Evolutionary conservation across 1,140 invertebrate species (phyloP).

Genomic region (Hormaphis cornu): DNA sequence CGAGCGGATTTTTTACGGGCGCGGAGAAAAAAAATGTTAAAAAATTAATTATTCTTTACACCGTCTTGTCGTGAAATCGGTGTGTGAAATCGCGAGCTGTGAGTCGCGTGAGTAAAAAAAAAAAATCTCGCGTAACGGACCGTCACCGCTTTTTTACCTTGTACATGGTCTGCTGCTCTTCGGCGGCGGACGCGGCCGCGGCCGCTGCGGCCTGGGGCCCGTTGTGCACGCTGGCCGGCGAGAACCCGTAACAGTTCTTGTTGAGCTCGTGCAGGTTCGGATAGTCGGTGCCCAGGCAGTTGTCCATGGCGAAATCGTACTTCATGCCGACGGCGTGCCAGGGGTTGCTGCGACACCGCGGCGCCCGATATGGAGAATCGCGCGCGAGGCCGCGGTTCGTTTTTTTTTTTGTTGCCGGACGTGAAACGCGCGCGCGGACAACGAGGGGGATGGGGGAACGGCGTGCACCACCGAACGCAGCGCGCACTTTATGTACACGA

Average conservation of each 20-base stretch:
- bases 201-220: slow-evolving; percentile 16
- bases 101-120: neutral
- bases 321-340: slow-evolving; percentile 27
- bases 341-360: neutral
- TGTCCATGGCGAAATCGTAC: slow-evolving; percentile 28
- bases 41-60: too few relatives aligned
- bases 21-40: neutral
- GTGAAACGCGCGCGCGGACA: neutral
- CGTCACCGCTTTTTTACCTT: too few relatives aligned
- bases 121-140: too few relatives aligned
- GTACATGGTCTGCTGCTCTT: slow-evolving; percentile 22
- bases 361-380: neutral
- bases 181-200: slow-evolving; percentile 5
- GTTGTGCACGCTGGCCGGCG: slow-evolving; percentile 29
- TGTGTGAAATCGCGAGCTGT: neutral
- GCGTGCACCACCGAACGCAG: neutral
- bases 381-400: neutral
- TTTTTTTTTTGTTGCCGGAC: too few relatives aligned
- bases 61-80: neutral
- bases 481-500: neutral
- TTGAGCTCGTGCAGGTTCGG: slow-evolving; percentile 26
- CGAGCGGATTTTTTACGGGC: neutral
- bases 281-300: slow-evolving; percentile 24
- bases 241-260: slow-evolving; percentile 29
- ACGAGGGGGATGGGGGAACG: neutral